phyloP scores from a whole-genome alignment of 2,113 vertebrate species.

The Cinclus mexicanus region DNA sequence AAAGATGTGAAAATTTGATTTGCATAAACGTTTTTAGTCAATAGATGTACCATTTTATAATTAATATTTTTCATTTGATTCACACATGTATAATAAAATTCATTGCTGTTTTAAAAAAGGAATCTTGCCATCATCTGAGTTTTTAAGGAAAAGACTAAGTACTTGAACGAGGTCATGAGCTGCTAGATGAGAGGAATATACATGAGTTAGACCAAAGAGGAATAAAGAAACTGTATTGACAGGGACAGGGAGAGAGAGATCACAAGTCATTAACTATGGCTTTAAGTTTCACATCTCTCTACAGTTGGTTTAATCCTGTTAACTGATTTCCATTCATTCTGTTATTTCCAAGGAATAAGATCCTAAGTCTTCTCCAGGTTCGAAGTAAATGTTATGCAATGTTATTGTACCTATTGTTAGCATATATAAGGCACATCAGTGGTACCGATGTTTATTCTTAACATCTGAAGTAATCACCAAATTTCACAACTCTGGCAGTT shows the following conservation, averaged over 20 bases:
- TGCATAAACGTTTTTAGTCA: neutral
- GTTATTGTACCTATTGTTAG: neutral
- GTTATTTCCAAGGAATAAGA: neutral
- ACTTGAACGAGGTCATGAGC: neutral
- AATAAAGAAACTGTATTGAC: neutral
- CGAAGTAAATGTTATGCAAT: neutral
- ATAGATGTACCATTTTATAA: neutral
- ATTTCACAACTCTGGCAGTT: slow-evolving; percentile 23
- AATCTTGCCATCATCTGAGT: neutral
- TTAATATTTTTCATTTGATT: neutral
- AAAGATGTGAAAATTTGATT: neutral
- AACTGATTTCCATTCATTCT: neutral
- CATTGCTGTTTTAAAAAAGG: neutral
- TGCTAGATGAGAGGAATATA: neutral
- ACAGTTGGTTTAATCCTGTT: neutral
- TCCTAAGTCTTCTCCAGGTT: neutral
- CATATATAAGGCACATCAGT: neutral
- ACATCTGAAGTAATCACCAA: slow-evolving; percentile 25
- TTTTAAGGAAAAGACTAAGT: neutral
- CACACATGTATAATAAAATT: neutral
- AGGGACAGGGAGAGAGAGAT: fast-evolving
- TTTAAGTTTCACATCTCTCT: neutral
- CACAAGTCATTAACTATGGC: neutral
- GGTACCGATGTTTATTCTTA: slow-evolving; percentile 27
- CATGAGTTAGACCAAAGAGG: neutral